Percentiles rank a stretch among this genome's conserved stretches.
These are phyloP conservation scores for Bombus superbus DNA, from an alignment of 1,140 invertebrate species.

Conservation along the genomic window DNA sequence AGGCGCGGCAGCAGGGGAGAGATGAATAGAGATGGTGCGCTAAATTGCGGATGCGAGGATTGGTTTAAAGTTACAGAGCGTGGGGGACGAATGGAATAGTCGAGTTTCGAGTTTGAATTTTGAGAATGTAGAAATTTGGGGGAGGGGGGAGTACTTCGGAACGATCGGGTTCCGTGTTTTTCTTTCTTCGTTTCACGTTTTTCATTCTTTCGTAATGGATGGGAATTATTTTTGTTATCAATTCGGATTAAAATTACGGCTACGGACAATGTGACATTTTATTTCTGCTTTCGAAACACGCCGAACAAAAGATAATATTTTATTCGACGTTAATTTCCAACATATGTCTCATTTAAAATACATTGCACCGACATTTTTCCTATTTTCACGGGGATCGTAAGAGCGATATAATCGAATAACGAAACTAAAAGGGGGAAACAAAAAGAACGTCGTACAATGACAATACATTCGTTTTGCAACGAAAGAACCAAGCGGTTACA, in stretches of 20 bases:
- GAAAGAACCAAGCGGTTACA: neutral
- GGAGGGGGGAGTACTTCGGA: no score
- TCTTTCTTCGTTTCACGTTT: neutral
- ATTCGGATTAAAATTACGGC: neutral
- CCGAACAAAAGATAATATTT: neutral
- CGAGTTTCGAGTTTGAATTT: no score
- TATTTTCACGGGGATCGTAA: no score
- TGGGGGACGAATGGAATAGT: no score
- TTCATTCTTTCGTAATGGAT: neutral
- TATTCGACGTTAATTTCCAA: no score
- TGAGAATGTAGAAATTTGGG: neutral
- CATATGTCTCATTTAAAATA: no score
- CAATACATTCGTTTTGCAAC: neutral
- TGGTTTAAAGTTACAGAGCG: neutral
- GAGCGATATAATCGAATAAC: no score
- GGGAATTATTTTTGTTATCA: neutral
- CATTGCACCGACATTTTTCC: no score
- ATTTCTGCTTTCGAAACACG: neutral
- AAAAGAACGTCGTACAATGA: no score
- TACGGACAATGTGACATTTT: neutral
- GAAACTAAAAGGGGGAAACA: no score
- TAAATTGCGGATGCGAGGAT: constrained; percentile 4
- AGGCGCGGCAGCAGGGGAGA: neutral
- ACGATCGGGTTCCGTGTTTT: no score
- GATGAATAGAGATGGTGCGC: neutral